These are phyloP conservation scores for Yponomeuta cagnagella DNA, from an alignment of 2,888 invertebrate genomes.

Conservation along the genomic window DNA sequence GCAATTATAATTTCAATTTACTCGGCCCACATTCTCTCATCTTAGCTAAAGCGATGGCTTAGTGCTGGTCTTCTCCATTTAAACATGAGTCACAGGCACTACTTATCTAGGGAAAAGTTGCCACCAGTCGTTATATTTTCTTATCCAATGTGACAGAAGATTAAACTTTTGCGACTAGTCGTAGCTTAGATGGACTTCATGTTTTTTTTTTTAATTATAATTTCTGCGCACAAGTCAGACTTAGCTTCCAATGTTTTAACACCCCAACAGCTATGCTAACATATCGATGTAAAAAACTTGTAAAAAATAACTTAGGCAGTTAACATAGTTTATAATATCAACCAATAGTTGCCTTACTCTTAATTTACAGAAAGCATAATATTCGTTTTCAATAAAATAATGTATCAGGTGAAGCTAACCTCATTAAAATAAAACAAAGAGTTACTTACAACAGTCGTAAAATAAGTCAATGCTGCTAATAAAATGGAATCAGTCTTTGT, in stretches of 20 bases:
- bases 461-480: no score
- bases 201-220: not conserved
- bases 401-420: not conserved
- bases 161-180: not conserved
- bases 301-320: not conserved
- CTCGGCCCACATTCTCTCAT: not conserved
- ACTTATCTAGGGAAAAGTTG: no score
- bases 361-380: not conserved
- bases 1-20: not conserved
- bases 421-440: no score
- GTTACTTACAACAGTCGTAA: no score
- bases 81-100: no score
- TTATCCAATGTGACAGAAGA: no score
- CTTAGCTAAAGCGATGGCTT: no score
- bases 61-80: no score
- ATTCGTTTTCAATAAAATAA: not conserved
- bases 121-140: not conserved
- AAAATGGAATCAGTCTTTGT: no score
- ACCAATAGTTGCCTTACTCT: conserved; percentile 64
- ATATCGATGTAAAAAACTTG: conserved; percentile 32
- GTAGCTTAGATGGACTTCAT: not conserved
- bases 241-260: conserved; percentile 18
- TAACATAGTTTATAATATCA: conserved; percentile 34
- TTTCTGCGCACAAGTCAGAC: not conserved
- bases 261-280: conserved; percentile 32